Evolutionary conservation across 2,113 vertebrate species (phyloP).

Genomic region (Stictonetta naevosa): DNA sequence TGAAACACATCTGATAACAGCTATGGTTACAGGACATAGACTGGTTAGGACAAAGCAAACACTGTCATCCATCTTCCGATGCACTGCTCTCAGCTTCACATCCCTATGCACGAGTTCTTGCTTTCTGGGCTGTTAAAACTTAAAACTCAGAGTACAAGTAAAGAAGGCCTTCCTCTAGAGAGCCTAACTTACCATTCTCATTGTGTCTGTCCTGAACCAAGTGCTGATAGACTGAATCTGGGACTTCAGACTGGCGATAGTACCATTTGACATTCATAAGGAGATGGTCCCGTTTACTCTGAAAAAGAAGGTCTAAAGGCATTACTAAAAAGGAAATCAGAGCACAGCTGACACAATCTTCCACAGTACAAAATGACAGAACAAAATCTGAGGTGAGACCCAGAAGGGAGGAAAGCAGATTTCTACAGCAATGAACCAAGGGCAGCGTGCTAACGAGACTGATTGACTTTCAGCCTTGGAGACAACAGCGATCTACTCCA

Average conservation of each 20-base stretch:
- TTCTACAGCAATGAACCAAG: not conserved
- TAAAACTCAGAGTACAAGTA: not conserved
- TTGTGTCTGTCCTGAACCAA: constrained; percentile 99
- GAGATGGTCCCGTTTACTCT: constrained; percentile 99
- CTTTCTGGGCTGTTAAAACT: not conserved
- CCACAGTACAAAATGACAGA: not conserved
- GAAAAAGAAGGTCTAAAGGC: constrained; percentile 74
- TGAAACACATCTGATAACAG: not conserved
- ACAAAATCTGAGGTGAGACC: not conserved
- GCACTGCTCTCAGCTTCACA: fast-evolving
- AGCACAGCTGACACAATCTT: not conserved
- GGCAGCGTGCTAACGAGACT: not conserved
- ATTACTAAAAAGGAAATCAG: constrained; percentile 47
- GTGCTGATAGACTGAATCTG: constrained; percentile 99
- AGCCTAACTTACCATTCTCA: constrained; percentile 89
- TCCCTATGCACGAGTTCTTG: fast-evolving
- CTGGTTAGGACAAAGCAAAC: not conserved
- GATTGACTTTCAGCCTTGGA: not conserved
- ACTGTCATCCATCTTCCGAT: not conserved
- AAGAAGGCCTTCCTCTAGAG: not conserved
- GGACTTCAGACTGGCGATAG: constrained; percentile 99
- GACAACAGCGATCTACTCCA: not conserved
- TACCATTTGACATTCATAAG: constrained; percentile 99
- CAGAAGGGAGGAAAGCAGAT: not conserved
- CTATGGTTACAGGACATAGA: not conserved